Evolutionary conservation across 2,888 invertebrate genomes (phyloP), one percentile per base, ranked within the genome.

Genomic region (Lathronympha strigana): DNA sequence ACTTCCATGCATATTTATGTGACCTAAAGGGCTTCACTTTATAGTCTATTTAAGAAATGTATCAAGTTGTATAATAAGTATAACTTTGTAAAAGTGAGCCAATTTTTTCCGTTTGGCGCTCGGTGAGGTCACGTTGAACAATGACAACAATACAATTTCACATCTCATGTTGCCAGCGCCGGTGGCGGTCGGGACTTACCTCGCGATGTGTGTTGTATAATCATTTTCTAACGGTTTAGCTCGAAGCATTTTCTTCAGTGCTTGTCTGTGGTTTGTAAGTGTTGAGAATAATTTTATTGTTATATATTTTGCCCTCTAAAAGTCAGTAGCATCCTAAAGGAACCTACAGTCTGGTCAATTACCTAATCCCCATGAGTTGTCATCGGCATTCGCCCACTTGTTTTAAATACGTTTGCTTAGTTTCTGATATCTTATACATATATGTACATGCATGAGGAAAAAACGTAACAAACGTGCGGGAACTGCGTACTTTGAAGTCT

Each of bases 201-300:
- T 64, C 58, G 58, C 51, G 33, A 51, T 58, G 51, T 64, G 63
- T 64, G 19, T 51, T 21, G n/a, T 47, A 33, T 50, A 31, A 33
- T 60, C 28, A 45, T 64, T 58, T 51, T 38, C 36, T 21, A 23
- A 36, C 21, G 47, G 6, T 31, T 21, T 43, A 61, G 66, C 47
- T 61, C n/a, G 25, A 61, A 61, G 61, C 61, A 50, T 33, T 51
- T 66, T 66, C 71, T 64, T 69, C 9, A 8, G 43, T 57, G 19
- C 19, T 31, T 31, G 38, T 31, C 43, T 19, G 19, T 57, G 43
- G 57, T 43, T 19, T 28, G 23, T 13, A 45, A 57, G 43, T 31
- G 31, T 28, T n/a, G 31, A 57, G 17, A 25, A 25, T 19, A 43
- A 11, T 25, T 38, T 11, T 19, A 13, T 19, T 33, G 13, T 5